These are phyloP conservation scores for Hippopotamus amphibius DNA, from an alignment of 2,113 vertebrate genomes.

Conservation along the genomic window DNA sequence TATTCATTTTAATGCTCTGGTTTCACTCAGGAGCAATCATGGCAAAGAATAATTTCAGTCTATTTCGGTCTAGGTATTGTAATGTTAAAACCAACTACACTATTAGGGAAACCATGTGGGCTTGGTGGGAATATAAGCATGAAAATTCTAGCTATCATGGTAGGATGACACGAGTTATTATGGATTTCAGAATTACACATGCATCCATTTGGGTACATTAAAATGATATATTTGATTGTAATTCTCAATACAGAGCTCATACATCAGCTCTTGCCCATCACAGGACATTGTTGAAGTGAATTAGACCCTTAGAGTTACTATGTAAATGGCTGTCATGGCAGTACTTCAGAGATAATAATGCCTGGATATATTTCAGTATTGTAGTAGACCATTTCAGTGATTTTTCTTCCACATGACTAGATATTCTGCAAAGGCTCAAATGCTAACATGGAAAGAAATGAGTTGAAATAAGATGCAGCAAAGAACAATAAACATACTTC, in stretches of 20 bases:
- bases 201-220: background rate
- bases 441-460: constrained; percentile 24
- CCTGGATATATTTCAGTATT: constrained; percentile 27
- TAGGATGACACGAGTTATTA: background rate
- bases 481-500: constrained; percentile 51
- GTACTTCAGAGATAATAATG: background rate
- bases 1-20: constrained; percentile 6
- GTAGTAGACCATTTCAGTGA: background rate
- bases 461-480: constrained; percentile 43
- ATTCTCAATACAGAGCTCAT: background rate
- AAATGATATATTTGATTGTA: constrained; percentile 50
- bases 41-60: constrained; percentile 6
- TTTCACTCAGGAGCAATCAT: constrained; percentile 31
- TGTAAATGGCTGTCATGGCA: background rate
- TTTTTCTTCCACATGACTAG: constrained; percentile 30
- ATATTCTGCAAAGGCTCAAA: constrained; percentile 5
- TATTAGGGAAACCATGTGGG: background rate
- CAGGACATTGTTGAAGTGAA: background rate
- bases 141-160: constrained; percentile 9
- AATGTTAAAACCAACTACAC: background rate
- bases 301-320: background rate
- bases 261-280: background rate
- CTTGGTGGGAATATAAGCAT: background rate
- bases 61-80: background rate
- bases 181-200: constrained; percentile 26